Base-by-base conservation (phyloP, 2,113 vertebrate genomes). In the Glaucidium brasilianum region DNA sequence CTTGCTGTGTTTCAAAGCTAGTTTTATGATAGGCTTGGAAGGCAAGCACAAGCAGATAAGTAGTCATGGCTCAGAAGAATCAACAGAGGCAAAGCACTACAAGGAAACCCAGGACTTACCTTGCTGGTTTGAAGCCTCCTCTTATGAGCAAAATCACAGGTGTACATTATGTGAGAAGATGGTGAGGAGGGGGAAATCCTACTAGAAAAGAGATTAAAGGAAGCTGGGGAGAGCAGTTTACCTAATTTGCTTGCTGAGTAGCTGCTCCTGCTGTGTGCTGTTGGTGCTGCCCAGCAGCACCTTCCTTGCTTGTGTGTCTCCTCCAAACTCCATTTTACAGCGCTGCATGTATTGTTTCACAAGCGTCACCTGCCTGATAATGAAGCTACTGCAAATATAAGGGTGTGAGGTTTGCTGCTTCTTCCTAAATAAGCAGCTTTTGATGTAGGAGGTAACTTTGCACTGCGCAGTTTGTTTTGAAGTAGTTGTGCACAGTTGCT, bases 291-390 rank as follows among this genome's bases (percentile, higher is more conserved):
- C 30, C 15, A 32, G 39, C 1, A 1, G 63, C 21, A 18, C 34
- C 2, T 2, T 64, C 39, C 68, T 87, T 0, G 0, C 19, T 81
- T 77, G 39, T 41, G 8, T 20, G 10, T 30, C n/a, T 52, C 53
- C 49, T 75, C 37, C 37, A 59, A 56, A 16, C 34, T 64, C 60
- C 9, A 3, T 71, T 75, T 72, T 50, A 34, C 43, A 71, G 55
- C 39, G 21, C 41, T 43, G 30, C 12, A 35, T 11, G 2, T 29
- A 14, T 7, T 88, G 63, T 34, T 83, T 26, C 47, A 50, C 59
- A 59, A 63, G n/a, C 17, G 10, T 78, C 69, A 52, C 32, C 19
- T 74, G 87, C 53, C 66, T 50, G 41, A 11, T 16, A 53, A 52
- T 21, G 23, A 43, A 84, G 20, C 32, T 64, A 29, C 66, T 52